phyloP scores from a whole-genome alignment of 1,140 invertebrate species.

The Latrodectus geometricus region DNA sequence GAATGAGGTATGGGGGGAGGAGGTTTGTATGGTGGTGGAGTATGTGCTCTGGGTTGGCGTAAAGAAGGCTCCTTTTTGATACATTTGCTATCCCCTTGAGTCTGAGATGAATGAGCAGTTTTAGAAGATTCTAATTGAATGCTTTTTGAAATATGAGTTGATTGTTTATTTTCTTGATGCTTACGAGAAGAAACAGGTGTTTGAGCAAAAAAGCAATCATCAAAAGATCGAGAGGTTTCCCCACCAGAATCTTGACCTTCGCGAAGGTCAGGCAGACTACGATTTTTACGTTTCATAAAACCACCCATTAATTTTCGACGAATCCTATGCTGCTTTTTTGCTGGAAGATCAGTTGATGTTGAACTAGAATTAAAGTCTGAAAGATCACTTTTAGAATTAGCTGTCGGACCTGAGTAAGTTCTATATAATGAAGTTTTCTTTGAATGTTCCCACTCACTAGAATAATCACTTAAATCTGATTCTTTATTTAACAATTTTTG shows the following conservation, averaged over 20 bases:
- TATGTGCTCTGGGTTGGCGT: conserved; percentile 11
- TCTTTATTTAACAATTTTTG: conserved; percentile 53
- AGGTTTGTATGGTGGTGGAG: conserved; percentile 56
- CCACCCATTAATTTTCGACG: conserved; percentile 90
- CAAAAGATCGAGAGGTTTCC: conserved; percentile 38
- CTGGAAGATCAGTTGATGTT: conserved; percentile 67
- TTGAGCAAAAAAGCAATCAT: conserved; percentile 57
- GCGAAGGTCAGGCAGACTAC: conserved; percentile 90
- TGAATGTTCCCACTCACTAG: conserved; percentile 65
- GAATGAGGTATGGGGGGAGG: conserved; percentile 44
- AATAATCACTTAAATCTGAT: conserved; percentile 64
- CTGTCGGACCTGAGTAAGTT: conserved; percentile 62
- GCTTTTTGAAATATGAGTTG: not conserved
- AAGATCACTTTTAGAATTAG: conserved; percentile 15
- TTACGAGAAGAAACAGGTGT: conserved; percentile 32
- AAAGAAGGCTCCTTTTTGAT: conserved; percentile 11
- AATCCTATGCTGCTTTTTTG: conserved; percentile 92
- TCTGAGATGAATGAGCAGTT: not conserved
- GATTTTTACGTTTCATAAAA: conserved; percentile 86
- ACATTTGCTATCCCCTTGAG: not conserved
- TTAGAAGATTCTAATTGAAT: not conserved
- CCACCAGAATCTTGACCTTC: conserved; percentile 73
- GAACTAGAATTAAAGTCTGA: conserved; percentile 72
- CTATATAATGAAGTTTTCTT: conserved; percentile 61
- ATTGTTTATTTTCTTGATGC: not conserved